Base-by-base conservation (phyloP, 1,140 invertebrate genomes). In the Atta texana region DNA sequence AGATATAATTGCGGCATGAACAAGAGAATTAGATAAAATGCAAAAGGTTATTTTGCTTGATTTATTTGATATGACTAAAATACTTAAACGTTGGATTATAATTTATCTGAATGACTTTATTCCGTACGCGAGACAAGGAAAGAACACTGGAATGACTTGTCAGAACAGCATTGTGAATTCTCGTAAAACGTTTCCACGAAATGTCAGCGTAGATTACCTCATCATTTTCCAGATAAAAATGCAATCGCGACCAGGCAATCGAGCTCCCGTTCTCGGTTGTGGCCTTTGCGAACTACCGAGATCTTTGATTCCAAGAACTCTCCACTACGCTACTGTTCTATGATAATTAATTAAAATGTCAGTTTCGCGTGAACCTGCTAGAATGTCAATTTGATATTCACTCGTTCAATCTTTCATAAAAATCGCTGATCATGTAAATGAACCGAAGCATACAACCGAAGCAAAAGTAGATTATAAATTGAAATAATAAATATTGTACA, bases 291-390 rank as follows among this genome's bases (percentile, higher is more conserved):
- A 74, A 51, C 24, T n/a, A 51, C 57, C 28, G 55, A 61, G 68
- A 74, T 74, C 55, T 74, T 74, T 84, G 68, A 82, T 82, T 49
- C 28, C 24, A 14, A 74, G 12, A 34, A 55, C 18, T 16, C 2
- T 34, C 49, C 16, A 34, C n/a, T 44, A 44, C n/a, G 21, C 39
- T 51, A 3, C 39, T 16, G 24, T 18, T 82, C 53, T 7, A 39
- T 18, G 28, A 4, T 59, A 49, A 84, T 84, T 84, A 75, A 84
- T 84, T 75, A 84, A 84, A 75, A 84, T 34, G 68, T 74, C 80
- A 49, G 18, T 14, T 14, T 2, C 55, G 0, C 39, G 49, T 61
- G 49, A 84, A 84, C 49, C 28, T 34, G 18, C 44, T 49, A 39
- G 14, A 74, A 59, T 21, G 24, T 82, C 55, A 44, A 82, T 74